Conservation (phyloP, 2,113 vertebrate genomes). For the Athene noctua region DNA sequence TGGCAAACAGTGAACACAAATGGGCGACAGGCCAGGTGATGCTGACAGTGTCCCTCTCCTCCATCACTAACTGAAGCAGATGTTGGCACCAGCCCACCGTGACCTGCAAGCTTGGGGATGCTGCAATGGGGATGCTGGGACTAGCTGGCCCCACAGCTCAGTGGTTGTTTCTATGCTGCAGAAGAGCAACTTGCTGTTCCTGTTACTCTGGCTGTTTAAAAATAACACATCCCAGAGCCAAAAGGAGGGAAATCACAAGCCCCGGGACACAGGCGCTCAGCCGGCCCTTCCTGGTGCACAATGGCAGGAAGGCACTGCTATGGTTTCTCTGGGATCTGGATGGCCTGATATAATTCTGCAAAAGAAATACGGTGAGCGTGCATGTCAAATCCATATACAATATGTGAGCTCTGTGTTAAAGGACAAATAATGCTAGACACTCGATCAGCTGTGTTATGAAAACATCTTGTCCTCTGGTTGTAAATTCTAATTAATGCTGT, state of each 20-base stretch:
- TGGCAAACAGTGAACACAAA: not conserved
- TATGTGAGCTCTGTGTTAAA: not conserved
- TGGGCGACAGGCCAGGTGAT: accelerated
- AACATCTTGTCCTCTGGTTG: not conserved
- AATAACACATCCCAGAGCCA: slow-evolving; percentile 15
- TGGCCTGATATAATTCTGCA: slow-evolving; percentile 47
- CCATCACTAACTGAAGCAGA: not conserved
- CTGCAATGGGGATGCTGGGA: accelerated
- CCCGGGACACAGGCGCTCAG: slow-evolving; percentile 53
- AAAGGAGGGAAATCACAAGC: slow-evolving; percentile 21
- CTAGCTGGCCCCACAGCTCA: not conserved
- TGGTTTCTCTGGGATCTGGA: slow-evolving; percentile 74
- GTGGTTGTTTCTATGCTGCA: accelerated
- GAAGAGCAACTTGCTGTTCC: slow-evolving; percentile 51
- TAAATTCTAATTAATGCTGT: not conserved
- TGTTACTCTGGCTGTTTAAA: slow-evolving; percentile 37
- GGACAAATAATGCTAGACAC: not conserved
- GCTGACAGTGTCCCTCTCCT: not conserved
- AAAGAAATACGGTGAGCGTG: not conserved
- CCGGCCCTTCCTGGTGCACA: slow-evolving; percentile 84
- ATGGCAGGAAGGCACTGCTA: slow-evolving; percentile 83
- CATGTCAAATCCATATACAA: not conserved
- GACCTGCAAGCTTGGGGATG: accelerated
- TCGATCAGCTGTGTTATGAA: not conserved
- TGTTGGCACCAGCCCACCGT: not conserved